Percentiles rank a stretch among this genome's conserved stretches.
phyloP scores from a whole-genome alignment of 2,888 invertebrate species.

The Carterocephalus palaemon region DNA sequence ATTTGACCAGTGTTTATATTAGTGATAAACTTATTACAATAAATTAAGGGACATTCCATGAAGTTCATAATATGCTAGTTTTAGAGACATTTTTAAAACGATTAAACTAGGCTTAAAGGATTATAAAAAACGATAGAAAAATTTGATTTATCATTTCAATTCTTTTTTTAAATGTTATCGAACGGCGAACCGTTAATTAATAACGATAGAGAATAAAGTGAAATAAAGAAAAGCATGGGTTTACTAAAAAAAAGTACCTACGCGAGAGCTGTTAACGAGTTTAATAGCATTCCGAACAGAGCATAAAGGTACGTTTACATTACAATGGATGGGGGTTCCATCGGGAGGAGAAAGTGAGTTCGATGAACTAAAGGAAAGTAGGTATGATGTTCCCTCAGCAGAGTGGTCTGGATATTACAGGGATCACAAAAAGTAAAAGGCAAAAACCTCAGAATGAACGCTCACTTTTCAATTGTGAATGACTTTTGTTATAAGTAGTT shows the following conservation, averaged over 20 bases:
- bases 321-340: conserved; percentile 58
- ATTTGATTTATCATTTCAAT: too few species aligned
- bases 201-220: neutral
- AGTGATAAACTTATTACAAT: too few species aligned
- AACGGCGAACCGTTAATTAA: neutral
- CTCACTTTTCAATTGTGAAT: conserved; percentile 12
- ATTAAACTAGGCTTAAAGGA: too few species aligned
- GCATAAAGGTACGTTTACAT: conserved; percentile 40
- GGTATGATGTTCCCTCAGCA: conserved; percentile 35
- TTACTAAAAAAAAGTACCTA: conserved; percentile 26
- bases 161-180: too few species aligned
- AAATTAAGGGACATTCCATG: too few species aligned
- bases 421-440: conserved; percentile 17
- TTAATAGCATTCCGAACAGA: conserved; percentile 70
- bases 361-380: conserved; percentile 76
- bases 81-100: too few species aligned
- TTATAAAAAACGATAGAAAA: too few species aligned
- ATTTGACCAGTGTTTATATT: too few species aligned
- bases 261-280: conserved; percentile 55
- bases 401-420: conserved; percentile 27
- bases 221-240: conserved; percentile 21
- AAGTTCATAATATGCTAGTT: too few species aligned
- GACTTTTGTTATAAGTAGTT: neutral
- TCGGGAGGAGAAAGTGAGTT: conserved; percentile 72
- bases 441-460: conserved; percentile 5